Evolutionary conservation across 2,113 vertebrate genomes (phyloP).

Genomic region (Phylloscopus trochiloides): DNA sequence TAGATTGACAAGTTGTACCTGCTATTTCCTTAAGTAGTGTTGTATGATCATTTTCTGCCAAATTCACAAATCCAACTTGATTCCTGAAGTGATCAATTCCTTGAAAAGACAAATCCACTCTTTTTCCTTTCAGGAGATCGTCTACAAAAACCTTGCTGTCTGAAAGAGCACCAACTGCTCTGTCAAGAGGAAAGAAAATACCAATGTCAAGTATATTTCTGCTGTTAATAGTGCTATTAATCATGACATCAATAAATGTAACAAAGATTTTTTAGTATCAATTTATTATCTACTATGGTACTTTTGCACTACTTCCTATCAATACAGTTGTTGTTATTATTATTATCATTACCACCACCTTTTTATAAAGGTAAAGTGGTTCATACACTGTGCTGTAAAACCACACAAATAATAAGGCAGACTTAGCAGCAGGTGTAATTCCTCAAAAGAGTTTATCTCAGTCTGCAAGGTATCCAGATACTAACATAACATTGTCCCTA

Average conservation of each 20-base stretch:
- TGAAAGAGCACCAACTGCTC: conserved; percentile 80
- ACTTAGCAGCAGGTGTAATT: not conserved
- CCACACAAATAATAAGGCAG: not conserved
- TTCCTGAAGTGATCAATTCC: conserved; percentile 86
- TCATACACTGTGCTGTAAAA: not conserved
- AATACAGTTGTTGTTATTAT: not conserved
- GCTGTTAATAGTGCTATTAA: not conserved
- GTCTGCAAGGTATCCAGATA: not conserved
- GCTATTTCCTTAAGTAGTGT: conserved; percentile 76
- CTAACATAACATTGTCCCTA: not conserved
- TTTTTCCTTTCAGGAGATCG: conserved; percentile 80
- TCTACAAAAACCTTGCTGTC: conserved; percentile 78
- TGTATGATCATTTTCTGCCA: conserved; percentile 78
- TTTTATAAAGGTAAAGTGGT: not conserved
- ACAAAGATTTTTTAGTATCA: not conserved
- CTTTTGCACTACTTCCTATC: not conserved
- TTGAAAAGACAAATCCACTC: conserved; percentile 83
- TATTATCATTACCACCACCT: not conserved
- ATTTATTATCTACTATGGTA: not conserved
- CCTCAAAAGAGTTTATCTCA: not conserved
- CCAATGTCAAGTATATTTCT: not conserved
- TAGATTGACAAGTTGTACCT: conserved; percentile 76
- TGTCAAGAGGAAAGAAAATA: conserved; percentile 57
- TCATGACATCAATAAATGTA: not conserved
- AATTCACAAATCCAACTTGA: conserved; percentile 88